Evolutionary conservation across 2,888 invertebrate genomes (phyloP).

Genomic region (Rutpela maculata): DNA sequence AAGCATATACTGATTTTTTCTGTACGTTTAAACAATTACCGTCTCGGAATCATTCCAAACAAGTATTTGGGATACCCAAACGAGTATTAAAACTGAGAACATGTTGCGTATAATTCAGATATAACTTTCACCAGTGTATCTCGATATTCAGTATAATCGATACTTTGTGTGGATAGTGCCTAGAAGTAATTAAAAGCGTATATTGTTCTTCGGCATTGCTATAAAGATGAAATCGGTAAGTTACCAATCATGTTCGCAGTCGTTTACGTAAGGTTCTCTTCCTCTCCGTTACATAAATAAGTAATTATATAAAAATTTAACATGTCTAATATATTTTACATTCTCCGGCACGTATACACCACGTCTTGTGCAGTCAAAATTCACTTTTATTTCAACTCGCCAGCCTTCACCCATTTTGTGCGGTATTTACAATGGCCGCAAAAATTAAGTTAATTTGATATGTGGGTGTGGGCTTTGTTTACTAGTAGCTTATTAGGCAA

Average conservation of each 20-base stretch:
- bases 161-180: conserved; percentile 44
- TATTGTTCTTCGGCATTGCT: conserved; percentile 41
- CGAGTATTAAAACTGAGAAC: conserved; percentile 25
- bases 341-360: conserved; percentile 1
- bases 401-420: conserved; percentile 19
- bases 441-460: background rate
- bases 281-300: background rate
- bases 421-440: background rate
- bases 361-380: background rate
- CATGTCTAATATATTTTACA: conserved; percentile 11
- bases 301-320: conserved; percentile 11
- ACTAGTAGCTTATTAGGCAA: background rate
- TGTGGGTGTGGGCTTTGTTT: background rate
- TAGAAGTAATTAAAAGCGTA: conserved; percentile 41
- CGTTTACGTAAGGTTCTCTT: conserved; percentile 8
- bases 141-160: conserved; percentile 45
- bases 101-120: conserved; percentile 23
- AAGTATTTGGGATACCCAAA: conserved; percentile 20
- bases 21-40: background rate
- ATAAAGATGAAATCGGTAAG: conserved; percentile 54
- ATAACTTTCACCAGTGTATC: conserved; percentile 53
- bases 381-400: background rate
- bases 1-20: conserved; percentile 10
- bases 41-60: background rate
- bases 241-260: conserved; percentile 13